Evolutionary conservation across 53 echinoderm and acorn worm genomes (phyloP).

Genomic region (Holothuria scabra): DNA sequence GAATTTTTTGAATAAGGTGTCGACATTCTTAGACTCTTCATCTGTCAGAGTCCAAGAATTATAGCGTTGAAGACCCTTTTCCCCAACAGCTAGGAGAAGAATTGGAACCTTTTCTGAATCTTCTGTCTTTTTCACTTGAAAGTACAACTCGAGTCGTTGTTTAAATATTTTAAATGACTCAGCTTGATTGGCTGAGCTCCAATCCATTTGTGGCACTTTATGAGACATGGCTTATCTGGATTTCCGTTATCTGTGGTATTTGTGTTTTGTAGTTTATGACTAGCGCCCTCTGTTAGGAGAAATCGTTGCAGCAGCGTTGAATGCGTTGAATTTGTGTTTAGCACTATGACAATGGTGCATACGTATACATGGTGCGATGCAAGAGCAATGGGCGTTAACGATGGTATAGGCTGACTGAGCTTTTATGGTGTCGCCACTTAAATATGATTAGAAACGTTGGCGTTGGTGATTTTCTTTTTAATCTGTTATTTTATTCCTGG

Average conservation of each 20-base stretch:
- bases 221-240: slow-evolving; percentile 1
- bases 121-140: neutral
- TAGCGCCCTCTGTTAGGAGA: no score
- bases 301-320: no score
- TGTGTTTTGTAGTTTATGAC: neutral
- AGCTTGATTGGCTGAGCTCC: neutral
- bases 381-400: no score
- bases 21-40: neutral
- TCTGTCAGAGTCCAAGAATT: slow-evolving; percentile 1
- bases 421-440: no score
- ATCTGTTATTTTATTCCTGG: no score
- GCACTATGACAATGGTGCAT: no score
- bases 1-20: neutral
- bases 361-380: no score
- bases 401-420: no score
- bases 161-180: slow-evolving; percentile 18
- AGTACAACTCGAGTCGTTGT: neutral
- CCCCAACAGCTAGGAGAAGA: neutral
- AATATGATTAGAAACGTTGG: no score
- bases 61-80: slow-evolving; percentile 20
- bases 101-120: neutral
- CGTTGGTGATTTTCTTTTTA: no score
- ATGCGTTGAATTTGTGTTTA: no score
- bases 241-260: neutral
- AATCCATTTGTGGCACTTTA: slow-evolving; percentile 21